A percentile compares a stretch with the other conserved stretches of the same genome.
Conservation (phyloP, 2,797 vertebrate genomes). For the Pseudomugil gertrudae region DNA sequence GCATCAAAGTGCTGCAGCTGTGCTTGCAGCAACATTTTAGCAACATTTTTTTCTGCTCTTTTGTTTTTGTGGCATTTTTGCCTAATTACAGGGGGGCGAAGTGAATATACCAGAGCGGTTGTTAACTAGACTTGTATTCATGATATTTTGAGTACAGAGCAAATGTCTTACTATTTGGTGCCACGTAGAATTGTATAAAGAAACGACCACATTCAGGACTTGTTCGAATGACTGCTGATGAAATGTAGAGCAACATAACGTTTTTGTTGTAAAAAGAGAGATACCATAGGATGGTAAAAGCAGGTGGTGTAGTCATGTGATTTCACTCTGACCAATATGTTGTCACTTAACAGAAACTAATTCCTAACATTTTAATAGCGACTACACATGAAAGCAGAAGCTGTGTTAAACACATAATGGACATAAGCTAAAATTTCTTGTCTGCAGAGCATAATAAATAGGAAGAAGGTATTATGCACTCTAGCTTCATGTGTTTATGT, state of each 20-base stretch:
- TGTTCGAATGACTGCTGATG: conserved; percentile 3
- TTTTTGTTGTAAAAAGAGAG: conserved; percentile 9
- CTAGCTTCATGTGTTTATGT: too few species aligned
- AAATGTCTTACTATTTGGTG: conserved; percentile 17
- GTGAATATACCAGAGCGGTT: conserved; percentile 49
- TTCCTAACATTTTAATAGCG: background rate
- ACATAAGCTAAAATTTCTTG: background rate
- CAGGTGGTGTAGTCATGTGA: background rate
- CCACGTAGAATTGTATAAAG: conserved; percentile 33
- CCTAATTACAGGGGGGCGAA: conserved; percentile 59
- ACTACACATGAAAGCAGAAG: conserved; percentile 5
- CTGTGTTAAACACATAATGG: background rate
- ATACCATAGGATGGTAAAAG: background rate
- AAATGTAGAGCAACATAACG: conserved; percentile 14
- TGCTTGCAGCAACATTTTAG: conserved; percentile 19
- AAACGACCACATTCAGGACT: conserved; percentile 18
- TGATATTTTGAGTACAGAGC: conserved; percentile 32
- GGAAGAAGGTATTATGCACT: background rate
- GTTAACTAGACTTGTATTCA: conserved; percentile 41
- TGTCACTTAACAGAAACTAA: background rate
- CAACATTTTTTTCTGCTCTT: conserved; percentile 27
- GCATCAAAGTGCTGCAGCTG: conserved; percentile 36
- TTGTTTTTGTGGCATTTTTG: conserved; percentile 55
- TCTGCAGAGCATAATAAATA: background rate
- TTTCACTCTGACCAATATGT: background rate